Percentiles rank a stretch among this genome's conserved stretches.
phyloP scores from a whole-genome alignment of 2,113 vertebrate genomes.

The Micromys minutus region DNA sequence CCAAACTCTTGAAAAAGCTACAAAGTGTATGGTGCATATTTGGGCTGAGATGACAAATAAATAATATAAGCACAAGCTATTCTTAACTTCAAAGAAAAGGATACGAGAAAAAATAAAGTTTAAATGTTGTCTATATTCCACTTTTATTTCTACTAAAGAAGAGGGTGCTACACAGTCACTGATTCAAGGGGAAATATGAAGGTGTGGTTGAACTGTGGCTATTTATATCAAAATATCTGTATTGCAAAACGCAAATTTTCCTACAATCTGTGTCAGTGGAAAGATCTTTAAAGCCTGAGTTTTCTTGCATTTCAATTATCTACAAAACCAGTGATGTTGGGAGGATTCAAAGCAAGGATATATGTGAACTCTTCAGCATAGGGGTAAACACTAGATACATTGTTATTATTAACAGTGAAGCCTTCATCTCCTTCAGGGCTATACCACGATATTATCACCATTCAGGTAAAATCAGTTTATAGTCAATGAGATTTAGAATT shows the following conservation, averaged over 20 bases:
- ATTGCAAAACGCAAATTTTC: too few relatives aligned
- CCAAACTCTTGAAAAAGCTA: not conserved
- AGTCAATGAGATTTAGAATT: not conserved
- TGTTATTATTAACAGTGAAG: rapidly evolving
- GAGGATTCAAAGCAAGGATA: not conserved
- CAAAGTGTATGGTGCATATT: not conserved
- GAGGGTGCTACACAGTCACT: not conserved
- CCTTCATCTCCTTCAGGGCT: rapidly evolving
- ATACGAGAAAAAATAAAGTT: not conserved
- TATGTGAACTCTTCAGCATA: not conserved
- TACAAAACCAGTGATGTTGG: not conserved
- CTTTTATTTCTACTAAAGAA: not conserved
- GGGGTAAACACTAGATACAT: not conserved
- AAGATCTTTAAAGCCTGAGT: not conserved
- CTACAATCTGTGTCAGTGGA: not conserved
- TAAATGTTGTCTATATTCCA: not conserved
- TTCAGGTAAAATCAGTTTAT: not conserved
- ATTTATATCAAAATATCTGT: not conserved
- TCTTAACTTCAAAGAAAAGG: not conserved
- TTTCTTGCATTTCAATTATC: not conserved
- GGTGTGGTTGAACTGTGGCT: not conserved
- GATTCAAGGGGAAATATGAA: not conserved
- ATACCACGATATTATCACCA: rapidly evolving
- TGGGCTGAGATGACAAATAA: not conserved
- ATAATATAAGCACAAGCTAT: not conserved